These are phyloP conservation scores for Pipistrellus kuhlii DNA, from an alignment of 2,797 vertebrate species.

Conservation along the genomic window DNA sequence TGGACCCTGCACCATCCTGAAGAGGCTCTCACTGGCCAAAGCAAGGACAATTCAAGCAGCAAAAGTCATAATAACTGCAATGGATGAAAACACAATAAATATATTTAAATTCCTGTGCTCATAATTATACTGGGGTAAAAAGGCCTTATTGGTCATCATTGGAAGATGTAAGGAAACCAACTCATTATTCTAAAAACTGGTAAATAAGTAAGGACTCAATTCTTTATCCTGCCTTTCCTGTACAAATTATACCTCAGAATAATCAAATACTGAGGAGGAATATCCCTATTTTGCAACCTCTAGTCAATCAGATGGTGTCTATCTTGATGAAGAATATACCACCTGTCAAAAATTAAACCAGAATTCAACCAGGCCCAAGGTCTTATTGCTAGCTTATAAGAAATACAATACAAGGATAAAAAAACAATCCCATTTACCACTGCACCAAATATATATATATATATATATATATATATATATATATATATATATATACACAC, in stretches of 20 bases:
- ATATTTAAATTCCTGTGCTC: neutral
- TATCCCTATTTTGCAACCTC: neutral
- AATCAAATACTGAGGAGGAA: neutral
- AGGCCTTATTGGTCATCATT: neutral
- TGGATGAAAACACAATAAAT: neutral
- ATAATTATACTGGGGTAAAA: neutral
- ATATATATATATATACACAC: too few species aligned
- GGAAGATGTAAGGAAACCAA: neutral
- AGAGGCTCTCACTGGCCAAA: neutral
- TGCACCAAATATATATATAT: too few species aligned
- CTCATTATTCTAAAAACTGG: constrained; percentile 5
- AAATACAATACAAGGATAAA: neutral
- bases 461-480: too few species aligned
- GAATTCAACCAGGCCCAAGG: too few species aligned
- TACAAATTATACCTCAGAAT: neutral
- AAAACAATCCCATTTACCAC: too few species aligned
- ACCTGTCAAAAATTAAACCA: neutral
- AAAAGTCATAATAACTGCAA: neutral
- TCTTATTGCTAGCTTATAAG: neutral
- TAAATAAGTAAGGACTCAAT: neutral
- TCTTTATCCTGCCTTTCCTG: neutral
- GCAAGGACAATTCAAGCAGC: neutral
- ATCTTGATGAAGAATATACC: neutral
- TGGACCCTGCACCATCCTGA: neutral
- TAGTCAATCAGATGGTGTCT: neutral